Conservation (phyloP, 1,140 invertebrate species). For the Heterodera schachtii region DNA sequence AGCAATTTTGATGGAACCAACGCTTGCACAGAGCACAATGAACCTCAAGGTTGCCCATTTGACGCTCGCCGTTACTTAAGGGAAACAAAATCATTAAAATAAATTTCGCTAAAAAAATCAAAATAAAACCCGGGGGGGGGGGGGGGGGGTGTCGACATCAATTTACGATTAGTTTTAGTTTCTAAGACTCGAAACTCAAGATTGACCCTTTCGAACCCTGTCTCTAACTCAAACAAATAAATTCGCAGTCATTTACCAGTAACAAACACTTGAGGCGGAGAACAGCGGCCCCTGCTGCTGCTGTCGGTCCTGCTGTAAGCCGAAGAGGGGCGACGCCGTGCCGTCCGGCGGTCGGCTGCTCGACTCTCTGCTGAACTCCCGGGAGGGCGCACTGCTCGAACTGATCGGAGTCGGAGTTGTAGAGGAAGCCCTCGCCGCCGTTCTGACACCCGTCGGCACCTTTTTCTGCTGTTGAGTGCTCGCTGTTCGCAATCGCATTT, state of each 20-base stretch:
- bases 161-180: too few relatives aligned
- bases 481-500: slow-evolving; percentile 13
- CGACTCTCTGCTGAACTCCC: not conserved
- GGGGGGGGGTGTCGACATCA: too few relatives aligned
- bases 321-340: not conserved
- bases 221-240: too few relatives aligned
- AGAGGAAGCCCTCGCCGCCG: not conserved
- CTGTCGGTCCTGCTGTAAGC: too few relatives aligned
- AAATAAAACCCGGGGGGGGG: too few relatives aligned
- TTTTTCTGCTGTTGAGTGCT: slow-evolving; percentile 7
- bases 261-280: not conserved
- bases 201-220: not conserved
- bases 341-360: slow-evolving; percentile 5
- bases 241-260: not conserved
- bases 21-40: slow-evolving; percentile 53
- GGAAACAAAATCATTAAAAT: slow-evolving; percentile 24
- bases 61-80: slow-evolving; percentile 56
- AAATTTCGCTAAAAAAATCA: not conserved
- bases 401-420: not conserved
- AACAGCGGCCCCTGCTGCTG: not conserved
- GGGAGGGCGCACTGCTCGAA: not conserved
- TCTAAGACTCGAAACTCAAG: too few relatives aligned
- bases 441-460: not conserved
- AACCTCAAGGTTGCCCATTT: slow-evolving; percentile 54
- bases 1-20: slow-evolving; percentile 60